phyloP scores from a whole-genome alignment of 2,888 invertebrate species.

The Hydraecia micacea region DNA sequence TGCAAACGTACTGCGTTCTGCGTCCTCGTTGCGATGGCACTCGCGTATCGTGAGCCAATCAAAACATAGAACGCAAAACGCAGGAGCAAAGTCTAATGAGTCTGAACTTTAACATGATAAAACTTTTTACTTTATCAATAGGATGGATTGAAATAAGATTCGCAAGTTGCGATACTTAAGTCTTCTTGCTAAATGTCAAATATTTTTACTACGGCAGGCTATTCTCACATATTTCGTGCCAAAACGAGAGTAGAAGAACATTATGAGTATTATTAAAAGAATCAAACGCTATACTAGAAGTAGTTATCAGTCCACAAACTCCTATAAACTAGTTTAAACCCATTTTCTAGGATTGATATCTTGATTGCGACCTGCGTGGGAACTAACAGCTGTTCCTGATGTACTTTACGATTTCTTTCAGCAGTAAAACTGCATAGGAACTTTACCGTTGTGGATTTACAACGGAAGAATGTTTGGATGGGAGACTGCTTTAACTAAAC shows the following conservation, averaged over 20 bases:
- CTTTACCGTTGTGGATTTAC: slow-evolving; percentile 29
- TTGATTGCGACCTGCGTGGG: slow-evolving; percentile 58
- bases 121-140: background rate
- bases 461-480: background rate
- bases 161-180: background rate
- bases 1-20: background rate
- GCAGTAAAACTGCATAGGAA: slow-evolving; percentile 31
- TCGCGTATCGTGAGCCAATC: background rate
- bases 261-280: background rate
- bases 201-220: background rate
- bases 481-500: background rate
- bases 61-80: background rate
- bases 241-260: background rate
- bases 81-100: background rate
- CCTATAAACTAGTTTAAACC: slow-evolving; percentile 50
- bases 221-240: too few relatives aligned
- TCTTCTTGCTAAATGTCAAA: background rate
- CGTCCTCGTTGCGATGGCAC: background rate
- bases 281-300: background rate
- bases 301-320: slow-evolving; percentile 8
- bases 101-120: background rate
- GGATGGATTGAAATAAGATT: background rate
- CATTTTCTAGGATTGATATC: slow-evolving; percentile 64
- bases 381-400: slow-evolving; percentile 54
- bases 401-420: slow-evolving; percentile 56